Conservation (phyloP, 1,140 invertebrate genomes). For the Vollenhovia emeryi region DNA sequence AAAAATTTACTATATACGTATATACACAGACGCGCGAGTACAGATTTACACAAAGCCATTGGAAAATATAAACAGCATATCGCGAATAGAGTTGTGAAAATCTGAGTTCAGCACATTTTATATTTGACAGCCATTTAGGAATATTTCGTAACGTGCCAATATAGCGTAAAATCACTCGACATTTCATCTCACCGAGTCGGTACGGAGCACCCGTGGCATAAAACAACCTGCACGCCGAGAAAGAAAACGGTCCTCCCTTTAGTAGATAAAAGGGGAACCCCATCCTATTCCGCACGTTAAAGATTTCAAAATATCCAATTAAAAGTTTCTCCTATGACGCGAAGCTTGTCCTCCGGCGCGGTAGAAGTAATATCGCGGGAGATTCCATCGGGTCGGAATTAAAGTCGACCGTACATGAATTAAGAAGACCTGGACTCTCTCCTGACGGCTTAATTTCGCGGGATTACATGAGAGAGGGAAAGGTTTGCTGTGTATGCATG, state of each 20-base stretch:
- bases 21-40: no score
- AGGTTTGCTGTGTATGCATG: background rate
- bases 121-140: background rate
- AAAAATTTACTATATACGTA: no score
- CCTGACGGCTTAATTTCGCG: slow-evolving; percentile 52
- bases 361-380: slow-evolving; percentile 46
- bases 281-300: background rate
- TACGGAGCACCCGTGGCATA: background rate
- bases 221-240: background rate
- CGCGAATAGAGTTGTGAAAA: background rate
- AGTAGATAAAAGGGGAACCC: background rate
- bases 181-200: background rate
- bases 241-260: background rate
- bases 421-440: slow-evolving; percentile 55
- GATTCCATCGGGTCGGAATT: slow-evolving; percentile 38
- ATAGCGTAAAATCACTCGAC: slow-evolving; percentile 26
- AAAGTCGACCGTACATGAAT: slow-evolving; percentile 45
- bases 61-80: background rate
- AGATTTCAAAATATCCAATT: slow-evolving; percentile 62
- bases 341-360: slow-evolving; percentile 16
- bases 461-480: slow-evolving; percentile 39
- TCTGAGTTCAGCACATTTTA: background rate
- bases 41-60: background rate
- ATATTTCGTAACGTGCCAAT: background rate
- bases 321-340: slow-evolving; percentile 49